Evolutionary conservation across 2,113 vertebrate genomes (phyloP).

Genomic region (Burhinus oedicnemus): DNA sequence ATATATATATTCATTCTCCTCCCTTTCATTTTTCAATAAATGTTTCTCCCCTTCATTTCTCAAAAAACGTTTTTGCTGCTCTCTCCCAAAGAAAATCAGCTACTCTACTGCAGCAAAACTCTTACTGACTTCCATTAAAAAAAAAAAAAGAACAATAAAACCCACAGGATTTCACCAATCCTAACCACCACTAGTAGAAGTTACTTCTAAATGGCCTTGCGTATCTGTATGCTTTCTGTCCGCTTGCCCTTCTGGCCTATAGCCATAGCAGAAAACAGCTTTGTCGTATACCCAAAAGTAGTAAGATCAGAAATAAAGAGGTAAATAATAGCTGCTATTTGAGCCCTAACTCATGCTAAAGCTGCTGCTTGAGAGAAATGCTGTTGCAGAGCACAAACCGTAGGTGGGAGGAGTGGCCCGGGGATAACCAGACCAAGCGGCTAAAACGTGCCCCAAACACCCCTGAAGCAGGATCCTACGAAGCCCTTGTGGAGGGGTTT

Average conservation of each 20-base stretch:
- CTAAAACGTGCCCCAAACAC: background rate
- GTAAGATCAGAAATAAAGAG: background rate
- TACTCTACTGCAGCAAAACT: background rate
- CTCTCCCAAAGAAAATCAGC: background rate
- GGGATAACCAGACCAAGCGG: background rate
- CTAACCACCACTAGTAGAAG: background rate
- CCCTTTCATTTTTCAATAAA: background rate
- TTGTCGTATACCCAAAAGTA: background rate
- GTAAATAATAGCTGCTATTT: background rate
- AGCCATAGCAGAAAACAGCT: background rate
- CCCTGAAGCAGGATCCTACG: background rate
- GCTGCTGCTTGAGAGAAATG: background rate
- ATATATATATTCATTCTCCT: too few relatives aligned
- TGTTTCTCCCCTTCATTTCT: background rate
- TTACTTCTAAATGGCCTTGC: background rate
- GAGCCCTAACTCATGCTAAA: background rate
- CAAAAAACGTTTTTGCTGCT: background rate
- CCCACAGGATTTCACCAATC: background rate
- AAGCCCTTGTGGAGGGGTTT: rapidly evolving
- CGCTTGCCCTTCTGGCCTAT: background rate
- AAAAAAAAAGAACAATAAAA: background rate
- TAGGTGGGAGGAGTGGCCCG: background rate
- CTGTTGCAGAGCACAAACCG: background rate
- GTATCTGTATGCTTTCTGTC: rapidly evolving
- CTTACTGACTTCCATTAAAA: background rate